Base-by-base conservation (phyloP, 1,140 invertebrate genomes). In the Drosophila pseudoananassae region DNA sequence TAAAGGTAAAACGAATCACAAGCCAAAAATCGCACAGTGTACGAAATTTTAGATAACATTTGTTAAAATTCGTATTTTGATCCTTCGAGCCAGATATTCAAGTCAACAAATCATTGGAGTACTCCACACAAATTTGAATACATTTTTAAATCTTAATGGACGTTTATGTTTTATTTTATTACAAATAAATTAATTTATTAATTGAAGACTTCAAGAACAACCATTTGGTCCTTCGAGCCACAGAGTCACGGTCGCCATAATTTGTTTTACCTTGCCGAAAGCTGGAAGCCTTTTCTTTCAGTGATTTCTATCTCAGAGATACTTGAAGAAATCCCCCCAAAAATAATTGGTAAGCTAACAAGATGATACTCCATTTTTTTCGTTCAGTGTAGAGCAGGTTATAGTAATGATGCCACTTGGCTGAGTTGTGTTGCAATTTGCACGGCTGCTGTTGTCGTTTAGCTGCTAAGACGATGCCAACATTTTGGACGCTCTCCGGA, bases 391-490 rank as follows among this genome's bases (percentile, higher is more conserved):
- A 80, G 51, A 38, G 58, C 75, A 54, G 78, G 63, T 84, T 80
- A 84, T 85, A 43, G 43, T 20, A 84, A 84, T 85, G 81, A 84
- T 79, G 80, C 65, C 57, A 74, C 71, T 69, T 66, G 65, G 65
- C 65, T 78, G 55, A 54, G 59, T 81, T 61, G 15, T 40, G 45
- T 45, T 73, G 31, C 43, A 20, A 61, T 49, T 10, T 69, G 63
- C 12, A 20, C 53, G 43, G 69, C 54, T 80, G 59, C 68, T 53
- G 38, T 54, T 74, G 75, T 74, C 79, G 78, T 77, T 83, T 83
- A 85, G 81, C 75, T 77, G 68, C 76, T 80, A 80, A 85, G 81
- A 84, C 63, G 81, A 84, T 77, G 76, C 76, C 81, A 58, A 73
- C 81, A 80, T 70, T 84, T 69, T 80, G 81, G 81, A 85, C 81